A percentile compares a stretch with the other conserved stretches of the same genome.
These are phyloP conservation scores for Tipula lateralis DNA, from an alignment of 2,888 invertebrate genomes.

Conservation along the genomic window DNA sequence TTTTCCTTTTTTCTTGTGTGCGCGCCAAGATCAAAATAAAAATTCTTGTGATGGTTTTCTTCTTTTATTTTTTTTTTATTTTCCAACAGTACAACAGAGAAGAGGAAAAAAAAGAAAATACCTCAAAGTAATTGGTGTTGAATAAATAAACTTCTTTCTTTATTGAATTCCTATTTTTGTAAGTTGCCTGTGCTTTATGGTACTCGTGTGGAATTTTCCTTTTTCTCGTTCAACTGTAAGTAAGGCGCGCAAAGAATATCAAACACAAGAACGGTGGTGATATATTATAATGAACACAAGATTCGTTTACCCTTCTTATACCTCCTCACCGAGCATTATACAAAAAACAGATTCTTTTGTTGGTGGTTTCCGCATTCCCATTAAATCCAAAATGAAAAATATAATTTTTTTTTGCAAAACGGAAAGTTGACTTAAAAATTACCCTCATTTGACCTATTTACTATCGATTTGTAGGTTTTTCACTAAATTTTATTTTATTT, in stretches of 20 bases:
- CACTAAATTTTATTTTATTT: not conserved
- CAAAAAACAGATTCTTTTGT: not conserved
- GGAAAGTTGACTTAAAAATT: not conserved
- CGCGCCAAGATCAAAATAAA: constrained; percentile 1
- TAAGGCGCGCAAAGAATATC: not conserved
- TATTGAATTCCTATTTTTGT: not conserved
- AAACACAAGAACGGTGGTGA: not conserved
- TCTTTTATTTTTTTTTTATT: not conserved
- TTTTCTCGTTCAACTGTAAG: not conserved
- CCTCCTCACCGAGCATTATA: not conserved
- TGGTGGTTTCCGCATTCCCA: not conserved
- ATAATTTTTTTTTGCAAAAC: not conserved
- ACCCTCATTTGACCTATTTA: not conserved
- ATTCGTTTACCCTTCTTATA: not conserved
- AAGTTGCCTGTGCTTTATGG: not conserved
- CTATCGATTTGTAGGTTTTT: constrained; percentile 1
- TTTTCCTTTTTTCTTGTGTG: not conserved
- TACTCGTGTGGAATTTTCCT: not conserved
- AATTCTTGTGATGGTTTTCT: not conserved
- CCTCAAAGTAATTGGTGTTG: constrained; percentile 24
- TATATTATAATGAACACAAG: not conserved
- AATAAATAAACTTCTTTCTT: not conserved
- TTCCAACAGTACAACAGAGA: not conserved
- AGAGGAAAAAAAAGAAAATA: not conserved
- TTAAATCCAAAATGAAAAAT: not conserved